A percentile compares a stretch with the other conserved stretches of the same genome.
phyloP scores from a whole-genome alignment of 2,113 vertebrate species.

The Lasiurus cinereus region DNA sequence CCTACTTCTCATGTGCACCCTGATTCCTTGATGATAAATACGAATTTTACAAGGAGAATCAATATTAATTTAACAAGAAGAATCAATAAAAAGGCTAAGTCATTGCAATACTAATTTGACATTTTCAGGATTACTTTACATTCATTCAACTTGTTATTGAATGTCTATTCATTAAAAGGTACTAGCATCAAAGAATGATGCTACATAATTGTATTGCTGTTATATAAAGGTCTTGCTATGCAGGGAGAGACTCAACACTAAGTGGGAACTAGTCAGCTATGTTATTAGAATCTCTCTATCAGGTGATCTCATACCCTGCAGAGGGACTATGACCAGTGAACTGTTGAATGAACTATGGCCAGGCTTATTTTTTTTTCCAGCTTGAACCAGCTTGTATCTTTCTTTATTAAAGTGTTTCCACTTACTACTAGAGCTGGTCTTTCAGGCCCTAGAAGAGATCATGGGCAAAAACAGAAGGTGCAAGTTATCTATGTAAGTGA shows the following conservation, averaged over 20 bases:
- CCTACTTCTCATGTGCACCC: slow-evolving; percentile 14
- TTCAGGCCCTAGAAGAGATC: neutral
- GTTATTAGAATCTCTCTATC: neutral
- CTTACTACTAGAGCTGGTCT: neutral
- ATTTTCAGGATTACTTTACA: slow-evolving; percentile 48
- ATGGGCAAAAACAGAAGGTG: neutral
- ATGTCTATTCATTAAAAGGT: neutral
- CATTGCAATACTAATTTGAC: slow-evolving; percentile 37
- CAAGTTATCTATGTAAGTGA: neutral
- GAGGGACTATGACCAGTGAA: neutral
- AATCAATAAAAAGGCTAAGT: slow-evolving; percentile 61
- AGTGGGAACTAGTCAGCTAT: neutral
- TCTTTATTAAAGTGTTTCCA: neutral
- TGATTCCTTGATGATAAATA: slow-evolving; percentile 57
- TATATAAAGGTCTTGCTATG: fast-evolving
- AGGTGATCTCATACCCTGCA: neutral
- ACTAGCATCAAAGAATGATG: neutral
- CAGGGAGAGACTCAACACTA: neutral
- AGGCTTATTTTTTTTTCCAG: neutral
- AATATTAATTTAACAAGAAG: slow-evolving; percentile 56
- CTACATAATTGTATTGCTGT: neutral
- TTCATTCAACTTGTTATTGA: slow-evolving; percentile 38
- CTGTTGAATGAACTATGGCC: neutral
- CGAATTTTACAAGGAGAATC: slow-evolving; percentile 68
- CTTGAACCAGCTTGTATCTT: neutral